Base-by-base conservation (phyloP, 2,113 vertebrate genomes). In the Percina caprodes region DNA sequence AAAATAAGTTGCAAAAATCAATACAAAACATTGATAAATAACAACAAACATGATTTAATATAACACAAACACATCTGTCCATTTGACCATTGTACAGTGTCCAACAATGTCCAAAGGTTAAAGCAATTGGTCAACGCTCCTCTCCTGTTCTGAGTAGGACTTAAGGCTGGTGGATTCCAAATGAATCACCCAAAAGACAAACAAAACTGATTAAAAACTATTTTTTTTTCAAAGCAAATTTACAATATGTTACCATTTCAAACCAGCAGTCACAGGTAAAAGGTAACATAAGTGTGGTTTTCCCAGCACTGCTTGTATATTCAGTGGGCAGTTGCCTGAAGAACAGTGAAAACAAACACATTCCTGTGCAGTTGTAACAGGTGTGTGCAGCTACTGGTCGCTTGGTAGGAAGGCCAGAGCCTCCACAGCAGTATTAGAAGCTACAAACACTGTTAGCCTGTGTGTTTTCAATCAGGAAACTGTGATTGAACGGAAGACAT, bases 301-400 rank as follows among this genome's bases (percentile, higher is more conserved):
- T 65, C 54, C 59, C 30, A 55, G 26, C 23, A 21, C 35, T 69
- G 76, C 39, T 26, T 71, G 59, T 81, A n/a, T 69, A 19, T 78
- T 52, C 66, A 74, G 54, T 39, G 77, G 55, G 62, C 42, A 74
- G 74, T 55, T 73, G 71, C 71, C 72, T 62, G 39, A 46, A 21
- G 58, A 77, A 62, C 61, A 84, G 71, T 49, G 2, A 65, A 79
- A 88, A 83, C 80, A 90, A 88, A 81, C 80, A 88, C 88, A 90
- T 88, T 90, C 88, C 74, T 85, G 49, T 79, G 51, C 77, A 80
- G 88, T 86, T 90, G 74, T 79, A 81, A 81, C 88, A 90, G 88
- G 88, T 90, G 88, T 68, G 65, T 65, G 60, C 59, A 70, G 77
- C 83, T 81, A 81, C 83, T 86, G 75, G 59, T 74, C 21, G 75